A percentile compares a stretch with the other conserved stretches of the same genome.
These are phyloP conservation scores for Opisthograptis luteolata DNA, from an alignment of 2,888 invertebrate species.

Conservation along the genomic window DNA sequence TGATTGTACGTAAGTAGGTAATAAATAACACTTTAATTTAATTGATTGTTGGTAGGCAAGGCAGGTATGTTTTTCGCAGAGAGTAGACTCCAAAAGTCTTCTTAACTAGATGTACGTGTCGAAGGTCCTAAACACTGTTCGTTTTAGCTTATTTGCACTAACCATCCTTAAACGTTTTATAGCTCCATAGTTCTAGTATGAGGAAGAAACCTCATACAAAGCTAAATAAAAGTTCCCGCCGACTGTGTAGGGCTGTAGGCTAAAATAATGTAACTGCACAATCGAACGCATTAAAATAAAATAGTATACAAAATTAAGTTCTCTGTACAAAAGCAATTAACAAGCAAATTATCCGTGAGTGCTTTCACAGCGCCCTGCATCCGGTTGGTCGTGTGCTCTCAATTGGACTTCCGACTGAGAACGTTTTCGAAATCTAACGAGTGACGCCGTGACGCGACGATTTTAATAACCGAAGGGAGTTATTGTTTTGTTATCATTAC, in stretches of 20 bases:
- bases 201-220: too few relatives aligned
- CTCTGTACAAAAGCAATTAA: slow-evolving; percentile 54
- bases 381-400: slow-evolving; percentile 78
- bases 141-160: too few relatives aligned
- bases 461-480: slow-evolving; percentile 71
- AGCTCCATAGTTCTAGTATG: too few relatives aligned
- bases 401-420: slow-evolving; percentile 80
- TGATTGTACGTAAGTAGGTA: slow-evolving; percentile 2
- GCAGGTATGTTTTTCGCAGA: too few relatives aligned
- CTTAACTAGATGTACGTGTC: too few relatives aligned
- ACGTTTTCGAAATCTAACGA: slow-evolving; percentile 75
- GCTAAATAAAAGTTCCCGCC: too few relatives aligned
- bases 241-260: too few relatives aligned
- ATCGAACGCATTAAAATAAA: slow-evolving; percentile 15
- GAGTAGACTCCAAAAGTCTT: too few relatives aligned
- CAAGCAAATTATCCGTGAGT: slow-evolving; percentile 64
- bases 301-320: slow-evolving; percentile 28
- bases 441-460: slow-evolving; percentile 56
- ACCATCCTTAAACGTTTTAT: too few relatives aligned
- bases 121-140: too few relatives aligned
- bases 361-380: slow-evolving; percentile 76
- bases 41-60: slow-evolving; percentile 22
- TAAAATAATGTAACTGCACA: slow-evolving; percentile 1
- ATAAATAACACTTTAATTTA: slow-evolving; percentile 19
- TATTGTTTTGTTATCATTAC: slow-evolving; percentile 82